Conservation (phyloP, 1,140 invertebrate genomes). For the Eueides isabella region DNA sequence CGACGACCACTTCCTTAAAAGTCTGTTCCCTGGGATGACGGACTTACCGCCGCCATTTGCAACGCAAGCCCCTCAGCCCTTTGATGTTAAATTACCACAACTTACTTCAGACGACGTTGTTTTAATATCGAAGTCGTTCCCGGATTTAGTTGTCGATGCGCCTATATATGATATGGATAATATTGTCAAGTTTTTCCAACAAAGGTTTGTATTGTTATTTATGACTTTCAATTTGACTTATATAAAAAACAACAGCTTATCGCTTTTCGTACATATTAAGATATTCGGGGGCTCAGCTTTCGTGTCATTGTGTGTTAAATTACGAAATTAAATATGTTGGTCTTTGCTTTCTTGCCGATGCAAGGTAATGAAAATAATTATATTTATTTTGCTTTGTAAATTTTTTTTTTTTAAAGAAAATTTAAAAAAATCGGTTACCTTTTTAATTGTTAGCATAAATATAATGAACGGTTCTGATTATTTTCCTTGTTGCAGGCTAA, state of each 20-base stretch:
- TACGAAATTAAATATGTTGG: too few relatives aligned
- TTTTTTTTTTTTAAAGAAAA: too few relatives aligned
- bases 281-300: too few relatives aligned
- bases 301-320: too few relatives aligned
- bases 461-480: background rate
- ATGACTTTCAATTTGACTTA: background rate
- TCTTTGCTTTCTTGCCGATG: too few relatives aligned
- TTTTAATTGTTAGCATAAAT: too few relatives aligned
- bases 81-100: constrained; percentile 89
- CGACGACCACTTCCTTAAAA: constrained; percentile 93
- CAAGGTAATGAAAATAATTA: too few relatives aligned
- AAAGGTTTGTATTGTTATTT: constrained; percentile 64
- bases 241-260: background rate
- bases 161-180: constrained; percentile 85
- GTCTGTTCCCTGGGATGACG: constrained; percentile 93
- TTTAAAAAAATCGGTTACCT: too few relatives aligned
- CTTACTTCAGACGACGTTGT: constrained; percentile 80
- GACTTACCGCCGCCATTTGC: constrained; percentile 93
- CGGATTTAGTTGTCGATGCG: constrained; percentile 71
- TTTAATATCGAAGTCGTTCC: constrained; percentile 60
- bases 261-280: too few relatives aligned
- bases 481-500: constrained; percentile 52
- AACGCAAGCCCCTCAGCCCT: constrained; percentile 88
- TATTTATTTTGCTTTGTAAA: too few relatives aligned
- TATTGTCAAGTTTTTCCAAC: constrained; percentile 88